phyloP scores from a whole-genome alignment of 2,797 vertebrate species.

The Myotis findleyi region DNA sequence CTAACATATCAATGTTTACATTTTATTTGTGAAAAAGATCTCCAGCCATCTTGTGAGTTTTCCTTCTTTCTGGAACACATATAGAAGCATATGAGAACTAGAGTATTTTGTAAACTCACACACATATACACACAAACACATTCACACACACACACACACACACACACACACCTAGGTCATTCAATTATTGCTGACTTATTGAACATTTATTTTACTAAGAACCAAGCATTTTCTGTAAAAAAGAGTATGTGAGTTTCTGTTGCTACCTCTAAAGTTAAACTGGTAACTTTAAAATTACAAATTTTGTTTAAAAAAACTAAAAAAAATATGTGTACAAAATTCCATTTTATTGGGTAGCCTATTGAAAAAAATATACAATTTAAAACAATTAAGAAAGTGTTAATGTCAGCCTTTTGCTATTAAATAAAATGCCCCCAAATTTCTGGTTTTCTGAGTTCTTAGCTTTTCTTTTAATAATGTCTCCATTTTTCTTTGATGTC shows the following conservation, averaged over 20 bases:
- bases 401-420: background rate
- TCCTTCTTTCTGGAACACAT: background rate
- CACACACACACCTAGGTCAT: background rate
- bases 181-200: background rate
- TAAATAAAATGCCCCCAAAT: background rate
- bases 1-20: background rate
- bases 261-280: background rate
- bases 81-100: background rate
- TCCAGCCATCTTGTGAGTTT: background rate
- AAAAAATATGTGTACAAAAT: background rate
- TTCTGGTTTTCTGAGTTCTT: background rate
- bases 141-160: too few species aligned
- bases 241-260: background rate
- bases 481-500: background rate
- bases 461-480: background rate
- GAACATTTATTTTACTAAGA: background rate
- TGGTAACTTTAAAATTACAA: background rate
- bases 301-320: background rate
- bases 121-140: background rate
- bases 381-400: background rate
- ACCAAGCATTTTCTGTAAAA: background rate
- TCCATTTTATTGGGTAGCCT: background rate
- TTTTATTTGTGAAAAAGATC: background rate
- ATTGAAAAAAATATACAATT: background rate
- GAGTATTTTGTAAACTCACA: background rate